Evolutionary conservation across 2,113 vertebrate species (phyloP), one percentile per base, ranked within the genome.

Genomic region (Echinops telfairi): DNA sequence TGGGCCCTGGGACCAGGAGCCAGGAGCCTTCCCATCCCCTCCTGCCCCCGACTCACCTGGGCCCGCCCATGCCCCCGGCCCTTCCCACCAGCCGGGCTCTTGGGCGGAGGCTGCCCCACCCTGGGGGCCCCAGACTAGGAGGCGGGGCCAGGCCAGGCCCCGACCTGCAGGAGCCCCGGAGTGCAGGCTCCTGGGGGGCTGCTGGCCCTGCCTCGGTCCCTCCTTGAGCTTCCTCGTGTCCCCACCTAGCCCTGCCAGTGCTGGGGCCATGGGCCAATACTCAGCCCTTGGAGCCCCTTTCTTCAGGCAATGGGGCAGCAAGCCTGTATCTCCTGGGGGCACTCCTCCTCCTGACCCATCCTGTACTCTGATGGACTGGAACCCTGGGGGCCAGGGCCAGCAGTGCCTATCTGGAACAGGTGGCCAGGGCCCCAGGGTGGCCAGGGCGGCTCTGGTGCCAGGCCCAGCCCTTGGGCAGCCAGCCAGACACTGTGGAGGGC

Each of bases 11-110:
- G 71, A 3, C 77, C 3, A 1, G 38, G 60, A 62, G 5, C 77
- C 3, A 1, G 38, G 60, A 62, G 23, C 23, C 88, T 95, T 88
- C 84, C 95, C 86, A 84, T 60, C 64, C 70, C 22, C 43, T 84
- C 68, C 78, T 83, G 81, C 75, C 73, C 68, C 47, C 31, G 0
- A 36, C 89, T 93, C 77, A 89, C 81, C 94, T 66, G 66, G 58
- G 73, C 89, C 22, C n/a, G 43, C 83, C 92, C 70, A 38, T 22
- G 22, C 78, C 78, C 83, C 71, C 33, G 1, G 31, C 62, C 83
- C 73, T 82, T 70, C 68, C 77, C 89, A 60, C 68, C 33, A 25
- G 27, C n/a, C 22, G 8, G 76, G 88, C 78, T 66, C 68, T 64
- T 66, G n/a, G 88, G 81, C 0, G 8, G 83, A 33, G 57, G 64